Base-by-base conservation (phyloP, 2,797 vertebrate species). In the Eidolon dupreanum region DNA sequence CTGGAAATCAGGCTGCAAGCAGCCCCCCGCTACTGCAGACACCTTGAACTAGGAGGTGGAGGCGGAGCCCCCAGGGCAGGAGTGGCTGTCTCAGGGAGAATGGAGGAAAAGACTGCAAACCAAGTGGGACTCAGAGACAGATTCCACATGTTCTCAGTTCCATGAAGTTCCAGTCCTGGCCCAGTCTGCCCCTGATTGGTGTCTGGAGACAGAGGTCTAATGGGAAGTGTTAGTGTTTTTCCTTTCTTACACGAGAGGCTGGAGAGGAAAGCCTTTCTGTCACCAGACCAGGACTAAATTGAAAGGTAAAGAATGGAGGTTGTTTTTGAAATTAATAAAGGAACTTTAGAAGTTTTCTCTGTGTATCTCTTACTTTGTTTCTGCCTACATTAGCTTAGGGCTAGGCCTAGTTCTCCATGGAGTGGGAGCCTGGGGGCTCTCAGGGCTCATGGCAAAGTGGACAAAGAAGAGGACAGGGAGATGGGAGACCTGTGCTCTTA, bases 251-350 rank as follows among this genome's bases (percentile, higher is more conserved):
- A 61, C 49, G 65, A 85, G 89, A 82, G 15, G 43, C 77, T 28
- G 5, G 88, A 68, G 83, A 83, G 61, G 28, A 61, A 75, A 79
- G 81, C 36, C 55, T 36, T 87, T 51, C 57, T 53, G 41, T 93
- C 73, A 70, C 33, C 20, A 55, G 61, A 33, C 90, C 70, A 68
- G 88, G 79, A 86, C 71, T 51, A 33, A 65, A 33, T 8, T 46
- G 43, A 73, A 68, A 77, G 87, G 36, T 43, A 28, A 74, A 26
- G 81, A 86, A n/a, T 36, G 59, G 53, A 77, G 6, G 28, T 73
- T n/a, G 55, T 95, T 97, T 97, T 81, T 70, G 70, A 79, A 86
- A 92, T 77, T 96, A 97, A 97, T 98, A 97, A 98, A 98, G 46
- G 61, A 90, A 95, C 8, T 2, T 83, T 85, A 38, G 74, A 88